These are phyloP conservation scores for Aythya baeri DNA, from an alignment of 2,113 vertebrate species.

Conservation along the genomic window DNA sequence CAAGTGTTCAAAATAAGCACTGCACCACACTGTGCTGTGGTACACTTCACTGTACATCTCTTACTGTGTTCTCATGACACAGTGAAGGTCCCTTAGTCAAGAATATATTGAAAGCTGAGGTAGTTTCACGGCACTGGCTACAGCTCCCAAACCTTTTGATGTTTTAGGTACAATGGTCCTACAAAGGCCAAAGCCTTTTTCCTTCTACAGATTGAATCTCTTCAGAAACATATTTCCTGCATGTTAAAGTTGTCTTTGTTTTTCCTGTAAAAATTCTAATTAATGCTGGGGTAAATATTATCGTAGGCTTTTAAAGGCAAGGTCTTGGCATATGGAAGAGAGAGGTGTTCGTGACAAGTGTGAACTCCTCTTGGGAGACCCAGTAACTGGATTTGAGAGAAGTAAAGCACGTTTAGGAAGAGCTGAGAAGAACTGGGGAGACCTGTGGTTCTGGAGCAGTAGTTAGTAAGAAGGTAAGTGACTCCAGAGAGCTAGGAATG, in stretches of 20 bases:
- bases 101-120: accelerated
- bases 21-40: neutral
- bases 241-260: neutral
- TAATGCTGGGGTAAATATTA: neutral
- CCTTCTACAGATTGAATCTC: neutral
- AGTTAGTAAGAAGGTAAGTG: neutral
- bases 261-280: neutral
- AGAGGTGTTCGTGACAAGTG: neutral
- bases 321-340: neutral
- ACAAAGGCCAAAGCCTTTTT: neutral
- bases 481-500: neutral
- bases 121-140: neutral
- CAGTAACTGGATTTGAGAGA: neutral
- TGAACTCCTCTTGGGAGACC: neutral
- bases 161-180: neutral
- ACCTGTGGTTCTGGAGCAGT: neutral
- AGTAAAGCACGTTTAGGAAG: neutral
- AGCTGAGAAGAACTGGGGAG: neutral
- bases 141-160: neutral
- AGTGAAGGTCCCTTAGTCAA: accelerated
- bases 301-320: neutral
- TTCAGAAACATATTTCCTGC: neutral
- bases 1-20: neutral
- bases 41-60: neutral
- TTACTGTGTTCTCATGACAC: accelerated